Evolutionary conservation across 2,888 invertebrate species (phyloP), one percentile per base, ranked within the genome.

Genomic region (Ornithoptera alexandrae): DNA sequence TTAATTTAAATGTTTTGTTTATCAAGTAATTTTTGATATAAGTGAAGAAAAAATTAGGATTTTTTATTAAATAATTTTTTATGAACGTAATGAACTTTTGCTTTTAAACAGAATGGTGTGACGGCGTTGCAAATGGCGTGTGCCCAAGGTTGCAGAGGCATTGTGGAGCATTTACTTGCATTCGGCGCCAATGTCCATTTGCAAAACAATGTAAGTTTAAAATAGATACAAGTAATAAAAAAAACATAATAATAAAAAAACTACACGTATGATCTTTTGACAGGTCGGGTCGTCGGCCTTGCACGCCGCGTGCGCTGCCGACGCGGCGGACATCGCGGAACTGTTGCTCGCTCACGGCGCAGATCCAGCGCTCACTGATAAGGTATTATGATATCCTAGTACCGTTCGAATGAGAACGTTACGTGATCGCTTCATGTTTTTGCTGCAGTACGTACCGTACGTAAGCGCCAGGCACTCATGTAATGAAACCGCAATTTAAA

Each of bases 261-360:
- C 2, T 46, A 15, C 46, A 15, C 46, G 12, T 46, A 2, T 46
- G 10, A 10, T 46, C 2, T 15, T 46, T 46, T 46, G 17, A 39
- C 39, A 96, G 94, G 93, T 93, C 74, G 95, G 96, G 0, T 94
- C 95, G 72, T 95, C 96, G 39, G 95, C 96, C 0, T 89, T 97
- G 50, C 97, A 97, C 85, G 93, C 96, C 71, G 96, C 96, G 30
- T 96, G 96, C 75, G 94, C 95, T 72, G 94, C 95, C 0, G 96
- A 96, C 79, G 95, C 95, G 73, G 93, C 93, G 7, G 95, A 95
- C 74, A 95, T 95, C 24, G 95, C 95, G 10, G 95, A 95, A 81
- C 90, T 95, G 70, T 89, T 97, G 68, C 93, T 96, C 72, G 91
- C 94, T 2, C 94, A 94, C 76, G 96, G 96, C 24, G 95, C 96